These are phyloP conservation scores for Orgyia antiqua DNA, from an alignment of 2,888 invertebrate genomes.

Conservation along the genomic window DNA sequence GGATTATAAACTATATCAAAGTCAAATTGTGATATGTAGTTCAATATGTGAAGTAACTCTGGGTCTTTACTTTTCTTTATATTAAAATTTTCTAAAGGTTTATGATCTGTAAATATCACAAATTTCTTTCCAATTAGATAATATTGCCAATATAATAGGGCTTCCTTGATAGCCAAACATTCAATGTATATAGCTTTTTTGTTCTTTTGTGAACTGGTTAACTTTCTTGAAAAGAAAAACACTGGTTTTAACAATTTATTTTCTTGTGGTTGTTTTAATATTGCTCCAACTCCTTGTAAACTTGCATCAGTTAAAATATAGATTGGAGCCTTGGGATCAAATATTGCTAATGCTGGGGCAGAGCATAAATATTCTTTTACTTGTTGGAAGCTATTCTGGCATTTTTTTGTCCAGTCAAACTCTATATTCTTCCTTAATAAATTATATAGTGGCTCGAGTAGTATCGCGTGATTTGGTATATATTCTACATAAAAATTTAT, in stretches of 20 bases:
- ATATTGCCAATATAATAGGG: too few species aligned
- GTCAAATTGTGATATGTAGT: background rate
- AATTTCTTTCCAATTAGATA: too few species aligned
- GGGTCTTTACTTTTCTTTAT: background rate
- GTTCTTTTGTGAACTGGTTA: background rate
- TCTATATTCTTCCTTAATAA: slow-evolving; percentile 1
- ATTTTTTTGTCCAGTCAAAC: slow-evolving; percentile 1
- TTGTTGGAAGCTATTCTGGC: background rate
- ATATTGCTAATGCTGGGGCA: slow-evolving; percentile 4
- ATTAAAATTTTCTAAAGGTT: too few species aligned
- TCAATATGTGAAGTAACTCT: background rate
- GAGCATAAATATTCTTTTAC: slow-evolving; percentile 3
- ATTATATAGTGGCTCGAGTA: background rate
- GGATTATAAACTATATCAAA: background rate
- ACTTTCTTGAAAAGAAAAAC: background rate
- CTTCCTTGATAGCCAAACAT: too few species aligned
- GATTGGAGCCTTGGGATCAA: slow-evolving; percentile 3
- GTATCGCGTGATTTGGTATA: background rate
- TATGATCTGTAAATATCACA: too few species aligned
- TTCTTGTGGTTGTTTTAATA: too few species aligned
- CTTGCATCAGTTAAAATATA: slow-evolving; percentile 2
- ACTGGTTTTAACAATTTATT: background rate
- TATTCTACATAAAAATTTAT: too few species aligned
- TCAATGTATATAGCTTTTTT: slow-evolving; percentile 1
- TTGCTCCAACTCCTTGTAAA: slow-evolving; percentile 3